phyloP scores from a whole-genome alignment of 2,113 vertebrate genomes.

The Erinaceus europaeus region DNA sequence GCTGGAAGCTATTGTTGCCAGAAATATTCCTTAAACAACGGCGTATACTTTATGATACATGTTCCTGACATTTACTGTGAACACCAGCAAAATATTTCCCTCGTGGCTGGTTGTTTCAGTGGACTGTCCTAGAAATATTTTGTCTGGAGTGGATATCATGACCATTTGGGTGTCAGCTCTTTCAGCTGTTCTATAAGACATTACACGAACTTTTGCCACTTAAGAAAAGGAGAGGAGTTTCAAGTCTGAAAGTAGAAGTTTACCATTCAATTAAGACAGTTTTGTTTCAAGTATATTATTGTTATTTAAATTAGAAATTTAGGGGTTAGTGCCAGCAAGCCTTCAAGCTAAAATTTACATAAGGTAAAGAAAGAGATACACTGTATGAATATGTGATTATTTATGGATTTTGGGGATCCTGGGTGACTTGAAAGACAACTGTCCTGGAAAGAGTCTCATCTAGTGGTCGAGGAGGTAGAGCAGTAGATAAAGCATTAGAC shows the following conservation, averaged over 20 bases:
- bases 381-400: not conserved
- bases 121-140: conserved; percentile 31
- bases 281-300: not conserved
- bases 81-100: conserved; percentile 38
- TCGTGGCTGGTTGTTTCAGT: not conserved
- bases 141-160: conserved; percentile 7
- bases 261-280: conserved; percentile 26
- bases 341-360: conserved; percentile 4
- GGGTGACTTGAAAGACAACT: not conserved
- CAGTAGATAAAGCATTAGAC: too few species aligned
- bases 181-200: conserved; percentile 22
- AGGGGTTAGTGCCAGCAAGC: conserved; percentile 16
- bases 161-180: conserved; percentile 19
- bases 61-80: conserved; percentile 52
- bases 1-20: conserved; percentile 37
- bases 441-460: not conserved
- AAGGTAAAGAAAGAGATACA: not conserved
- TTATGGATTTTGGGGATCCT: not conserved
- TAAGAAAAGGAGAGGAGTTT: conserved; percentile 7
- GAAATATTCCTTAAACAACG: conserved; percentile 47
- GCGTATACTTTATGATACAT: conserved; percentile 44
- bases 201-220: conserved; percentile 17
- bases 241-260: conserved; percentile 7
- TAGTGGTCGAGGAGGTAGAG: too few species aligned
- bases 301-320: conserved; percentile 31